Evolutionary conservation across 2,797 vertebrate genomes (phyloP).

Genomic region (Lacerta agilis): DNA sequence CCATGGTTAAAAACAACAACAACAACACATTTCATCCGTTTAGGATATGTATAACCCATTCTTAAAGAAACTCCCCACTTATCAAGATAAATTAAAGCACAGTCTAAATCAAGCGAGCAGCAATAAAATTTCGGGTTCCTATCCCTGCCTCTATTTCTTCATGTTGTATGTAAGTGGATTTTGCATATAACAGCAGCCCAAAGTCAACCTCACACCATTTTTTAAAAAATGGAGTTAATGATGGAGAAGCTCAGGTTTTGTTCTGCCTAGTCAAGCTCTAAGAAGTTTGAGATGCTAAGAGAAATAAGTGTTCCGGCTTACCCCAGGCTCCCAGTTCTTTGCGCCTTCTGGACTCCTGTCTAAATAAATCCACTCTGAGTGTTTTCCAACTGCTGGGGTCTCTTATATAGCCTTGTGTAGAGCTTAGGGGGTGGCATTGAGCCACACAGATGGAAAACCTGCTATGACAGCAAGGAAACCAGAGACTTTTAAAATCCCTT

Average conservation of each 20-base stretch:
- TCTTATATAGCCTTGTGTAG: conserved; percentile 82
- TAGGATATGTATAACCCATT: background rate
- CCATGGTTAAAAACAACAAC: fast-evolving
- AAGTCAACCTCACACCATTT: too few relatives aligned
- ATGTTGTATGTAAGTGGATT: conserved; percentile 12
- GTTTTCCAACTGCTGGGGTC: conserved; percentile 38
- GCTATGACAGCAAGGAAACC: conserved; percentile 72
- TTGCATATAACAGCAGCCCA: background rate
- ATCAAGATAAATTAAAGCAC: conserved; percentile 8
- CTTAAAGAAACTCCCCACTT: background rate
- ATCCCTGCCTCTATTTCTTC: too few relatives aligned
- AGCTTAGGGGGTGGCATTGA: conserved; percentile 75
- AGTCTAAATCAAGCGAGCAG: fast-evolving
- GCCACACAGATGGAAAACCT: conserved; percentile 77
- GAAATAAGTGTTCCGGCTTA: conserved; percentile 56
- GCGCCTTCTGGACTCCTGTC: conserved; percentile 53
- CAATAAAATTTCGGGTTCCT: background rate
- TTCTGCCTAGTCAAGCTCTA: background rate
- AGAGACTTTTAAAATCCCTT: conserved; percentile 65
- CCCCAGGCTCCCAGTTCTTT: conserved; percentile 47
- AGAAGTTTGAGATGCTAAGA: conserved; percentile 1
- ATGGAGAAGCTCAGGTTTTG: background rate
- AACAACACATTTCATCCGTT: background rate
- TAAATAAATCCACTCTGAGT: conserved; percentile 40
- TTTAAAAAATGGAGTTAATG: background rate